Percentiles rank a stretch among this genome's conserved stretches.
Conservation (phyloP, 2,888 invertebrate genomes). For the Crepidodera aurea region DNA sequence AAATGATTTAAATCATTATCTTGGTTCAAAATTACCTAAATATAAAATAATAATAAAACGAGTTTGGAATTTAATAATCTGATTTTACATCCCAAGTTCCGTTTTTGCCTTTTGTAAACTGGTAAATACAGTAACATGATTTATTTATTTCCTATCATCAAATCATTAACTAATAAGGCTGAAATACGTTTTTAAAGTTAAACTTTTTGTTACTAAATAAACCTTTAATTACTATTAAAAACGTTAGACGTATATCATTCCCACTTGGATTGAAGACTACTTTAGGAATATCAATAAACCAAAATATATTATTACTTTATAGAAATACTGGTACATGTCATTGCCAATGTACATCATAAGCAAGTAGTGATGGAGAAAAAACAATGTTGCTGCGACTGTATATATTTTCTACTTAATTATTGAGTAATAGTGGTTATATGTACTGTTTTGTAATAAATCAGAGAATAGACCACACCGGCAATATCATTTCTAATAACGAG, state of each 20-base stretch:
- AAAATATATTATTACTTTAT: conserved; percentile 41
- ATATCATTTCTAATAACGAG: conserved; percentile 26
- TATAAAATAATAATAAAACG: no score
- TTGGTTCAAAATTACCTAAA: no score
- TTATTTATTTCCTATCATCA: no score
- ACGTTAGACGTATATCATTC: conserved; percentile 19
- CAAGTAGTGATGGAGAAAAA: conserved; percentile 12
- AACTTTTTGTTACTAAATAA: background rate
- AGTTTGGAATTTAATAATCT: no score
- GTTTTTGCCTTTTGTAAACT: no score
- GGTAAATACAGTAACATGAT: no score
- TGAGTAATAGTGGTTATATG: conserved; percentile 44
- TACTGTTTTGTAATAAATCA: conserved; percentile 47
- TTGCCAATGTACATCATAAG: conserved; percentile 41
- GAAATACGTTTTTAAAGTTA: background rate
- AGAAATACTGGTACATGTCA: conserved; percentile 38
- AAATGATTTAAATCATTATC: no score
- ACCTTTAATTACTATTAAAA: background rate
- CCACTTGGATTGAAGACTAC: conserved; percentile 29
- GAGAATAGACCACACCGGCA: conserved; percentile 45
- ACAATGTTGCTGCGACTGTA: conserved; percentile 5
- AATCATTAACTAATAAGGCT: background rate
- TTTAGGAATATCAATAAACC: conserved; percentile 30
- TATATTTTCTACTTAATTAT: conserved; percentile 44
- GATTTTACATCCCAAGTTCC: no score